These are phyloP conservation scores for Galago senegalensis DNA, from an alignment of 2,797 vertebrate species.

Conservation along the genomic window DNA sequence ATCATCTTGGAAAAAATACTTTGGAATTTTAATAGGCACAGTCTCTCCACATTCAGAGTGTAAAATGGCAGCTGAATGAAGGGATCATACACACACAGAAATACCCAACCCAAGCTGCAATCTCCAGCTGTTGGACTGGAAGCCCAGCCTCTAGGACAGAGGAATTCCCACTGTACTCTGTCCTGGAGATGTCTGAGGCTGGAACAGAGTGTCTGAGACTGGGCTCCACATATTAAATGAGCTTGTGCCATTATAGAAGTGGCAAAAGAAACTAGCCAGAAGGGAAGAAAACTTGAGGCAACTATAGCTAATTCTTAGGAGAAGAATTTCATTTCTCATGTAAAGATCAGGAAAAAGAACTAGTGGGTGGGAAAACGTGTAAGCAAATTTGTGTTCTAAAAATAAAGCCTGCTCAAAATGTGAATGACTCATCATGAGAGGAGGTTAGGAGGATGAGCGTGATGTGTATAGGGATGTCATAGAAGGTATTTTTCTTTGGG, in stretches of 20 bases:
- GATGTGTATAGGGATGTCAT: not conserved
- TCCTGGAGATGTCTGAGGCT: not conserved
- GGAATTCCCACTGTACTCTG: not conserved
- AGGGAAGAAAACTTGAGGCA: not conserved
- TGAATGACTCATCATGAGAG: not conserved
- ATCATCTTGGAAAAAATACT: not conserved
- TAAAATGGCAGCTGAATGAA: not conserved
- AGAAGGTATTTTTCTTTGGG: not conserved
- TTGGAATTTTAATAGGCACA: not conserved
- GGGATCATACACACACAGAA: not conserved
- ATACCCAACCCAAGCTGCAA: rapidly evolving
- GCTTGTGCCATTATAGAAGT: not conserved
- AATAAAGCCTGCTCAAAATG: not conserved
- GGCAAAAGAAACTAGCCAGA: not conserved
- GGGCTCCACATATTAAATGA: not conserved
- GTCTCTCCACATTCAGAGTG: not conserved
- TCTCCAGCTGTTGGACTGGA: not conserved
- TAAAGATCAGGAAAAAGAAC: not conserved
- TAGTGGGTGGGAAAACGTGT: not conserved
- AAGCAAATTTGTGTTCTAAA: not conserved
- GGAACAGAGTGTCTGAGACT: not conserved
- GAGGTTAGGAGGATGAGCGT: not conserved
- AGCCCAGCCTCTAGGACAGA: not conserved
- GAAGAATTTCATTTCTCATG: not conserved
- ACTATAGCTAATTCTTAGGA: not conserved